phyloP scores from a whole-genome alignment of 2,888 invertebrate genomes.

The Leptinotarsa haldemani region DNA sequence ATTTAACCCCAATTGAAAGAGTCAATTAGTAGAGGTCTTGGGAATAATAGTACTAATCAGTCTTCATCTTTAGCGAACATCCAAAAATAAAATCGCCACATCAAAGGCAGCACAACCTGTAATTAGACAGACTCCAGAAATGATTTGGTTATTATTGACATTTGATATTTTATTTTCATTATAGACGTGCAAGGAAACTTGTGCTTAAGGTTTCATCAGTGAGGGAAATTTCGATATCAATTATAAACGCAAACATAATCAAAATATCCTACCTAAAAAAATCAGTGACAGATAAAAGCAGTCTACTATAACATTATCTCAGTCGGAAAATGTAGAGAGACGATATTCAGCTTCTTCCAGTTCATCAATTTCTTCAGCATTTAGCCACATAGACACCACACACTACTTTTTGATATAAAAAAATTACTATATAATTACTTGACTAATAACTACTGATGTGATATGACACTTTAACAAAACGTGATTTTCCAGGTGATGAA shows the following conservation, averaged over 20 bases:
- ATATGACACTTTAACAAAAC: constrained; percentile 19
- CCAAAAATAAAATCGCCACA: constrained; percentile 13
- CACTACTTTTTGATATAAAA: background rate
- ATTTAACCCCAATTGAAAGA: constrained; percentile 47
- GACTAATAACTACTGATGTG: background rate
- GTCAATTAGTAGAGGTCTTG: constrained; percentile 38
- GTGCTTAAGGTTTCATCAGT: constrained; percentile 26
- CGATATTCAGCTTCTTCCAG: constrained; percentile 12
- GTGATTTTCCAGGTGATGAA: constrained; percentile 19
- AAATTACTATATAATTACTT: background rate
- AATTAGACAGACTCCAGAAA: background rate
- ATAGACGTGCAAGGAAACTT: background rate
- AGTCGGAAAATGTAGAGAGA: background rate
- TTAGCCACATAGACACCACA: constrained; percentile 17
- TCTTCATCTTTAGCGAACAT: constrained; percentile 9
- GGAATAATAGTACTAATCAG: constrained; percentile 5
- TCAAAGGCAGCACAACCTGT: constrained; percentile 5
- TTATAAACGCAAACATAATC: constrained; percentile 6
- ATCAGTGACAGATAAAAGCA: constrained; percentile 29
- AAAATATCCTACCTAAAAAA: constrained; percentile 35
- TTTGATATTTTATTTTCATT: constrained; percentile 1
- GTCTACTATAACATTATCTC: constrained; percentile 24
- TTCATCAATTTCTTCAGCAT: constrained; percentile 16
- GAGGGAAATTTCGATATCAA: background rate
- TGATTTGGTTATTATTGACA: background rate